These are phyloP conservation scores for Frankliniella intonsa DNA, from an alignment of 2,888 invertebrate species.

Conservation along the genomic window DNA sequence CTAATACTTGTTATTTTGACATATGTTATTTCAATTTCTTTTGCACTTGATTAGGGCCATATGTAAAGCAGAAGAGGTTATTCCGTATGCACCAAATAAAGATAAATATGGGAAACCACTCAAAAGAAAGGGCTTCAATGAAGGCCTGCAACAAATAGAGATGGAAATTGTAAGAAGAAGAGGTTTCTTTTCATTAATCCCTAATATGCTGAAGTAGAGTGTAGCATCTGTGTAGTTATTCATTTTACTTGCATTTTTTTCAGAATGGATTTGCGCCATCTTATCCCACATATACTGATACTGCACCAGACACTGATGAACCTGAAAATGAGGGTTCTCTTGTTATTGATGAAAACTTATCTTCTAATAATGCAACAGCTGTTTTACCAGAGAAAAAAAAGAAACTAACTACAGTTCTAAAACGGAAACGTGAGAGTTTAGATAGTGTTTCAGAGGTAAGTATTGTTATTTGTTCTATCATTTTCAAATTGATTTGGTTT, in stretches of 20 bases:
- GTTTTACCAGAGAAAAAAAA: neutral
- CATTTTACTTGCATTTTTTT: conserved; percentile 4
- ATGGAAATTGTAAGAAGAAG: conserved; percentile 55
- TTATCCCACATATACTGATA: neutral
- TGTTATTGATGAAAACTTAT: neutral
- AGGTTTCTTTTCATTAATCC: too few relatives aligned
- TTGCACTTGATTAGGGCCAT: conserved; percentile 53
- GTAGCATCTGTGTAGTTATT: neutral
- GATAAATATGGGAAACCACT: conserved; percentile 71
- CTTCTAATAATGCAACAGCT: neutral
- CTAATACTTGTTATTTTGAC: neutral
- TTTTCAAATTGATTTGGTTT: neutral
- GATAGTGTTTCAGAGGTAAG: conserved; percentile 11
- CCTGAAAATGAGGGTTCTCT: conserved; percentile 14
- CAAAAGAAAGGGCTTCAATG: conserved; percentile 78
- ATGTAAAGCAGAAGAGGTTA: conserved; percentile 79
- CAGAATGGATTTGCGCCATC: conserved; percentile 16
- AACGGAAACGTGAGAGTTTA: conserved; percentile 33
- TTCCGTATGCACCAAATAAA: conserved; percentile 74
- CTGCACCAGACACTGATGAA: neutral
- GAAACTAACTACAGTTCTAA: neutral
- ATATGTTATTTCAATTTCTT: conserved; percentile 31
- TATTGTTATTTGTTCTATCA: conserved; percentile 15
- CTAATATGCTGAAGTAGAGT: neutral
- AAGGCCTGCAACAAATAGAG: conserved; percentile 84